These are phyloP conservation scores for Pachyramphus minor DNA, from an alignment of 2,113 vertebrate species.

Conservation along the genomic window DNA sequence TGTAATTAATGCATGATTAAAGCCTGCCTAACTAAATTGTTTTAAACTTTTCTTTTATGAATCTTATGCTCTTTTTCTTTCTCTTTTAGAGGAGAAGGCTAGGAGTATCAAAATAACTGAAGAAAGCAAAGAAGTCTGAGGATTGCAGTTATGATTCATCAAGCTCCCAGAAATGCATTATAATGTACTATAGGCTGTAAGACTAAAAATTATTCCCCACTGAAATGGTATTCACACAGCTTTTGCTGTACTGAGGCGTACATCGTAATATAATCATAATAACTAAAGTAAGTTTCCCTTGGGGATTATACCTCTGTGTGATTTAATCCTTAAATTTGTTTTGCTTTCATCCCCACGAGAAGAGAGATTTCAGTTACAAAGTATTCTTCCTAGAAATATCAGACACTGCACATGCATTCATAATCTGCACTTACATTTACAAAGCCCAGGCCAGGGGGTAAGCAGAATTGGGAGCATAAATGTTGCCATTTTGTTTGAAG, in stretches of 20 bases:
- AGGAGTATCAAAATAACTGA: neutral
- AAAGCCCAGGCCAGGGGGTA: slow-evolving; percentile 41
- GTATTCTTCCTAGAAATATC: slow-evolving; percentile 67
- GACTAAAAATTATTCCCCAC: slow-evolving; percentile 75
- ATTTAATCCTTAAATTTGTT: slow-evolving; percentile 81
- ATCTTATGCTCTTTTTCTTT: neutral
- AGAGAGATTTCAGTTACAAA: slow-evolving; percentile 70
- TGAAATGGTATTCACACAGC: slow-evolving; percentile 62
- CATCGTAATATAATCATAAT: slow-evolving; percentile 71
- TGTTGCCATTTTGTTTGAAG: slow-evolving; percentile 24
- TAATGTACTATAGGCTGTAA: slow-evolving; percentile 68
- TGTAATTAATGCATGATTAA: neutral
- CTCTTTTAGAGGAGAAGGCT: neutral
- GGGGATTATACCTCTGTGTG: slow-evolving; percentile 73
- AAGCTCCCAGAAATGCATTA: slow-evolving; percentile 61
- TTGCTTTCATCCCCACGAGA: slow-evolving; percentile 76
- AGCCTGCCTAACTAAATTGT: neutral
- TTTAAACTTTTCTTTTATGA: neutral
- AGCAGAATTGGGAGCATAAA: slow-evolving; percentile 8
- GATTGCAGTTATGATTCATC: slow-evolving; percentile 48
- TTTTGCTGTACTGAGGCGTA: slow-evolving; percentile 63
- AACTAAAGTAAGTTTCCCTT: slow-evolving; percentile 72
- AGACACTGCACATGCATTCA: slow-evolving; percentile 49
- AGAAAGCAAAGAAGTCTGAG: slow-evolving; percentile 6
- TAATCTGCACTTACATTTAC: slow-evolving; percentile 57